Base-by-base conservation (phyloP, 2,113 vertebrate genomes). In the Ramphastos sulfuratus region DNA sequence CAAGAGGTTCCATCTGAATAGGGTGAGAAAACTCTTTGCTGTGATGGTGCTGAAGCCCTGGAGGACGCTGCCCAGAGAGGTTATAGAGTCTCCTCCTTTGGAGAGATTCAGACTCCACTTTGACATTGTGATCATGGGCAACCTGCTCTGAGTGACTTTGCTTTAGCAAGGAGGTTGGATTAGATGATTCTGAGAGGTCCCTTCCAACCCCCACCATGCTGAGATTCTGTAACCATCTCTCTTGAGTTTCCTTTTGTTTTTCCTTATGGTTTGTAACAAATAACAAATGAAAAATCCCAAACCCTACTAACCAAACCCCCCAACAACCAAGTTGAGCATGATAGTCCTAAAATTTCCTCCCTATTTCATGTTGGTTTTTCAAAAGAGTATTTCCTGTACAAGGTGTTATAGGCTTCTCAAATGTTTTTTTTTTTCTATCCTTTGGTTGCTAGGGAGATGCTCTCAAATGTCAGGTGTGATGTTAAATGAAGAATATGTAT, bases 371-470 rank as follows among this genome's bases (percentile, higher is more conserved):
- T 33, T 89, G 35, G 1, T 16, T 87, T 90, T 87, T 94, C 54
- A 80, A 90, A 82, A 61, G 9, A 61, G 12, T 30, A 35, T 71
- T 87, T 93, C 23, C 54, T 78, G 7, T 69, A 10, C 2, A 13
- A 78, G 39, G 7, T 60, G n/a, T 17, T 44, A 48, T 61, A 52
- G 30, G 14, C 31, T 90, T 87, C 54, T 67, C 56, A 65, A 24
- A 7, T 71, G 48, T 71, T 85, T 91, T 93, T 85, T 85, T 46
- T 85, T 91, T 92, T 79, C 27, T 69, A 3, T 75, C 12, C 39
- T 92, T 91, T 72, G 61, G 89, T 94, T 94, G 86, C 91, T 75
- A 76, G 27, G 91, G 83, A 92, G 74, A 76, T 89, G 63, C 50
- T 90, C 30, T 86, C 65, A 78, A 48, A 74, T 89, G 71, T 82